Percentiles rank a stretch among this genome's conserved stretches.
Conservation (phyloP, 2,888 invertebrate genomes). For the Tuberolachnus salignus region DNA sequence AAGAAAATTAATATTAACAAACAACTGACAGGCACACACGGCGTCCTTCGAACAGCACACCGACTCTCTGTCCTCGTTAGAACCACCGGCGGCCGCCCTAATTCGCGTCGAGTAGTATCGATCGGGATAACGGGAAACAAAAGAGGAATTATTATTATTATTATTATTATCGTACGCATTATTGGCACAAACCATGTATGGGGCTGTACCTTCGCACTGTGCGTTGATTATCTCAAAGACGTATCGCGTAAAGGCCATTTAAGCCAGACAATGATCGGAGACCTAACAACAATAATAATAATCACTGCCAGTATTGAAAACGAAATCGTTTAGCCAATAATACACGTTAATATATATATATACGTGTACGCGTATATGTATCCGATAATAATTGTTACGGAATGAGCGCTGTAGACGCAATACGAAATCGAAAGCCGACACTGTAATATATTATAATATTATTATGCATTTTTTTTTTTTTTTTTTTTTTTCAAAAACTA, state of each 20-base stretch:
- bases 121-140: constrained; percentile 23
- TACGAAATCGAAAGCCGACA: constrained; percentile 21
- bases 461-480: no score
- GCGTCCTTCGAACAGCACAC: constrained; percentile 15
- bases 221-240: constrained; percentile 17
- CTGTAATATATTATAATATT: no score
- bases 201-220: background rate
- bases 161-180: background rate
- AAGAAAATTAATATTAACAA: background rate
- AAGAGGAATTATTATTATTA: constrained; percentile 32
- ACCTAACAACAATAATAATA: no score
- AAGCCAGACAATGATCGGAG: constrained; percentile 30
- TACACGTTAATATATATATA: background rate
- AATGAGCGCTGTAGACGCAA: background rate
- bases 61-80: constrained; percentile 15
- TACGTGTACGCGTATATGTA: no score
- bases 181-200: constrained; percentile 2
- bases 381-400: no score
- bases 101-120: constrained; percentile 15
- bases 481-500: no score
- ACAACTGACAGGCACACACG: constrained; percentile 21
- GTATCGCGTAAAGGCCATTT: constrained; percentile 28
- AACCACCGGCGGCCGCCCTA: constrained; percentile 23
- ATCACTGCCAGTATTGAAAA: constrained; percentile 12
- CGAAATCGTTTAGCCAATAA: constrained; percentile 20